phyloP scores from a whole-genome alignment of 2,113 vertebrate genomes.

The Acrocephalus kingi region DNA sequence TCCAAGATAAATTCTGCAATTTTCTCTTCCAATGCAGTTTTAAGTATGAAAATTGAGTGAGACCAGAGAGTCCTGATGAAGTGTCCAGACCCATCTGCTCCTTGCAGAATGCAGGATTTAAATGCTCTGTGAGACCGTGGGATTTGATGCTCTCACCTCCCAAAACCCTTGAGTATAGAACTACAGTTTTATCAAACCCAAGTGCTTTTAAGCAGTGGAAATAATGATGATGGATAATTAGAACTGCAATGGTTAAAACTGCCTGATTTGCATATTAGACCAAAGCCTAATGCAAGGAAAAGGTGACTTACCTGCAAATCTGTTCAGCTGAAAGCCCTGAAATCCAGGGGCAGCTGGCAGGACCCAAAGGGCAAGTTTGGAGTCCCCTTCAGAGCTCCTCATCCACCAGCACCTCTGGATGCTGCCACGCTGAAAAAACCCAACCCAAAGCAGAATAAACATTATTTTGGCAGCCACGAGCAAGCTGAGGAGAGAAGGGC shows the following conservation, averaged over 20 bases:
- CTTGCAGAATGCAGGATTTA: neutral
- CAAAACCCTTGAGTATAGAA: neutral
- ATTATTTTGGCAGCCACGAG: neutral
- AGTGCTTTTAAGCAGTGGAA: neutral
- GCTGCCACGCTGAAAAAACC: neutral
- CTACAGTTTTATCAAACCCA: neutral
- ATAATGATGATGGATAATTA: neutral
- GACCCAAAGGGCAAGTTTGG: neutral
- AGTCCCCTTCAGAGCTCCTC: neutral
- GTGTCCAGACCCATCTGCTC: neutral
- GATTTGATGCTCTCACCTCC: neutral
- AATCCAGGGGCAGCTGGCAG: neutral
- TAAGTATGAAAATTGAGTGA: neutral
- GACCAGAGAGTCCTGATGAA: neutral
- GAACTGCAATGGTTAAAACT: neutral
- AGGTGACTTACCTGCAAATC: neutral
- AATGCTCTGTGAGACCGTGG: rapidly evolving
- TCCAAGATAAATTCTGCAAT: neutral
- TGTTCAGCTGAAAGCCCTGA: neutral
- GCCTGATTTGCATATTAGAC: neutral
- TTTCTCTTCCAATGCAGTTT: neutral
- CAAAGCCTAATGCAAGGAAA: neutral
- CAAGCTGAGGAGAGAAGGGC: neutral
- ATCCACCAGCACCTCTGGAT: neutral
- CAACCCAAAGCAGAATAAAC: neutral